These are phyloP conservation scores for Trichonephila clavipes DNA, from an alignment of 1,140 invertebrate genomes.

Conservation along the genomic window DNA sequence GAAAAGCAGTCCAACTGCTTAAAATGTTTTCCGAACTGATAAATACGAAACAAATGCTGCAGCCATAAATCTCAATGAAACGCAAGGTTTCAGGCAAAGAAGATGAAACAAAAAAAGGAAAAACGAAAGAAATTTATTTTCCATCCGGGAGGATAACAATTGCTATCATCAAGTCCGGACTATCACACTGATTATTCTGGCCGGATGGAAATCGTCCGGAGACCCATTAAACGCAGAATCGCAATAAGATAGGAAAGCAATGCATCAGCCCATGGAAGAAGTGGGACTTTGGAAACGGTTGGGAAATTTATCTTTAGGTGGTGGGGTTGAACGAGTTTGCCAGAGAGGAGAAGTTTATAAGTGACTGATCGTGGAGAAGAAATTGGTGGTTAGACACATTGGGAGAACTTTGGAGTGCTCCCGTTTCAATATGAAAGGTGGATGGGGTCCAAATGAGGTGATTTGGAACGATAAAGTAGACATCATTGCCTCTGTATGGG, in stretches of 20 bases:
- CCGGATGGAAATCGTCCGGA: constrained; percentile 49
- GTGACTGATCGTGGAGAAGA: constrained; percentile 17
- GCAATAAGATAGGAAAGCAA: constrained; percentile 16
- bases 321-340: constrained; percentile 7
- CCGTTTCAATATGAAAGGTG: constrained; percentile 1
- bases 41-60: constrained; percentile 21
- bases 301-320: constrained; percentile 39
- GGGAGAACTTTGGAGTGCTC: background rate
- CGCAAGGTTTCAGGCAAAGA: background rate
- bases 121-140: constrained; percentile 46
- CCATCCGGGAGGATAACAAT: constrained; percentile 55
- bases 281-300: background rate
- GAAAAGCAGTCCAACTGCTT: background rate
- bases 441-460: background rate
- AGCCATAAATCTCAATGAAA: constrained; percentile 24
- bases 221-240: constrained; percentile 38
- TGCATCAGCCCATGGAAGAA: background rate
- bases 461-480: background rate
- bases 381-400: constrained; percentile 17
- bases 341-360: constrained; percentile 2
- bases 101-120: background rate
- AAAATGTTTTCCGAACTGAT: constrained; percentile 16
- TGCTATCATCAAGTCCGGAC: constrained; percentile 56
- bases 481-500: background rate
- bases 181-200: constrained; percentile 52